These are phyloP conservation scores for Thaumatotibia leucotreta DNA, from an alignment of 1,140 invertebrate species.

Conservation along the genomic window DNA sequence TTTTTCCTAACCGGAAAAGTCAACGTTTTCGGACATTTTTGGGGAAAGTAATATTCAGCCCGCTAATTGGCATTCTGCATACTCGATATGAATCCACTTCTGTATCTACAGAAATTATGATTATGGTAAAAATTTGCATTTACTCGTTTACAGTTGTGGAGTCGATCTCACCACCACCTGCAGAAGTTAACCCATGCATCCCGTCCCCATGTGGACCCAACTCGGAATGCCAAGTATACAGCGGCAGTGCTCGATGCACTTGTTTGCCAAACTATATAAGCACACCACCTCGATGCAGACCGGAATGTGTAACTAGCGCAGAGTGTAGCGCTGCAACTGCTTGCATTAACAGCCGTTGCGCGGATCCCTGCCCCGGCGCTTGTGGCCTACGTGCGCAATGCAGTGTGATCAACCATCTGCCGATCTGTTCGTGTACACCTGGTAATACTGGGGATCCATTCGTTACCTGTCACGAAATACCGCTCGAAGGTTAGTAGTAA, in stretches of 20 bases:
- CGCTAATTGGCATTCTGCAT: no score
- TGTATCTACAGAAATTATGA: neutral
- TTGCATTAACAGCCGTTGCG: conserved; percentile 82
- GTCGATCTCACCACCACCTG: conserved; percentile 37
- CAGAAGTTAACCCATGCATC: conserved; percentile 80
- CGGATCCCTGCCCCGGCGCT: conserved; percentile 83
- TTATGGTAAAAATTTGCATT: neutral
- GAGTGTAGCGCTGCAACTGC: conserved; percentile 82
- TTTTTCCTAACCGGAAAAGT: no score
- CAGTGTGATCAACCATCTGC: conserved; percentile 82
- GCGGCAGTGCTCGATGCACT: conserved; percentile 81
- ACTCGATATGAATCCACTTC: no score
- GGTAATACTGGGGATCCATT: conserved; percentile 86
- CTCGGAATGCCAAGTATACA: conserved; percentile 81
- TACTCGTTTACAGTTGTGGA: conserved; percentile 36
- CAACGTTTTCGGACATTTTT: no score
- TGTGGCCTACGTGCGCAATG: conserved; percentile 87
- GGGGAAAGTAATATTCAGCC: no score
- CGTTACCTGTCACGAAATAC: conserved; percentile 40
- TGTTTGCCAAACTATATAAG: conserved; percentile 82
- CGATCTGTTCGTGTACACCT: conserved; percentile 81
- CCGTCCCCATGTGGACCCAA: conserved; percentile 86
- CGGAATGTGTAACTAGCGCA: conserved; percentile 85
- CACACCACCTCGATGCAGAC: conserved; percentile 82
- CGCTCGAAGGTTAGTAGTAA: neutral